Base-by-base conservation (phyloP, 2,797 vertebrate genomes). In the Sylvilagus floridanus region DNA sequence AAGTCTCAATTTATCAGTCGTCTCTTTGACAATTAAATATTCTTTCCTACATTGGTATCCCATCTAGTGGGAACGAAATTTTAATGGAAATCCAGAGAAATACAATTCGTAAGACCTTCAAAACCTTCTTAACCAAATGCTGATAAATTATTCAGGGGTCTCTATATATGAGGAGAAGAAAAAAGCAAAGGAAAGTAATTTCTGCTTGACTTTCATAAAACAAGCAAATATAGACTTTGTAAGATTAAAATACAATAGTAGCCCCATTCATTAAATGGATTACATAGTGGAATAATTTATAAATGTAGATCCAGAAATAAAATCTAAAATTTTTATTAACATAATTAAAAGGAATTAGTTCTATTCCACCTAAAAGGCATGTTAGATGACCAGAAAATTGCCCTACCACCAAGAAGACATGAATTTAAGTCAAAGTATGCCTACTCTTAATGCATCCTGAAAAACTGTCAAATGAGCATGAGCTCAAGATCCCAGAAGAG, bases 181-280 rank as follows among this genome's bases (percentile, higher is more conserved):
- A 87, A 93, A 95, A 88, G 65, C 42, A 90, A 73, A 89, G 19
- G 47, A 87, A 95, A 91, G 9, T 54, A 72, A 93, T 95, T 93
- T 93, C 90, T 95, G 24, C 71, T 82, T 93, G 79, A 93, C 72
- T 63, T 28, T 95, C 72, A 95, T 69, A 95, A 96, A 94, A 81
- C 26, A 94, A 96, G 77, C 77, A 95, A 94, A 32, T 63, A 85
- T 30, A 85, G 77, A 88, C 78, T 88, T 95, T 71, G 66, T 66
- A 68, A 94, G n/a, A 90, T 79, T 93, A 88, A 94, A 96, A 96
- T 71, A 87, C 28, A 88, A 88, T 9, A 90, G 37, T 65, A 68
- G 30, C 16, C 32, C 30, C 37, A 79, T 19, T 75, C 50, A 73
- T 71, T 96, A 96, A 97, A 52, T 71, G 42, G 28, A 68, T 60